Percentiles rank a stretch among this genome's conserved stretches.
Conservation (phyloP, 2,797 vertebrate species). For the Halcyon badia region DNA sequence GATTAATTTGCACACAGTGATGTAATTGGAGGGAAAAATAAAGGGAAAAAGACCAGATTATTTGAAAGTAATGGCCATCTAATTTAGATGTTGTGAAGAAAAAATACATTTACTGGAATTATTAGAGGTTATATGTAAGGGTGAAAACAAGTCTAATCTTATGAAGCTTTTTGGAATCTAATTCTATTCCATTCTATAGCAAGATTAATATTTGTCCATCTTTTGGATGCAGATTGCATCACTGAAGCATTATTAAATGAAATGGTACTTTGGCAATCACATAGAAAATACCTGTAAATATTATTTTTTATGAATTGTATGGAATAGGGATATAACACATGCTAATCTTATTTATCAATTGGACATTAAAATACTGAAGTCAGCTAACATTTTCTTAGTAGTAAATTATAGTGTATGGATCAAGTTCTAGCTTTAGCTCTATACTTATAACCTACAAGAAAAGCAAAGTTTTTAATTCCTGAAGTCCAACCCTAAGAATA, state of each 20-base stretch:
- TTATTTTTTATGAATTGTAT: slow-evolving; percentile 49
- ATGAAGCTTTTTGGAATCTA: slow-evolving; percentile 57
- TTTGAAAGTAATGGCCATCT: neutral
- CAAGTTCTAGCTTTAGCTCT: slow-evolving; percentile 9
- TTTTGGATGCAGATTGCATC: slow-evolving; percentile 41
- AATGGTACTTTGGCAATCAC: slow-evolving; percentile 44
- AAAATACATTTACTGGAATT: slow-evolving; percentile 44
- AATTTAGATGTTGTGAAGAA: slow-evolving; percentile 40
- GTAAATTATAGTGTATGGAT: neutral
- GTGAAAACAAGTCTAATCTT: slow-evolving; percentile 25
- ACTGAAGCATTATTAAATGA: slow-evolving; percentile 58
- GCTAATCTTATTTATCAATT: slow-evolving; percentile 39
- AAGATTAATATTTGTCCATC: slow-evolving; percentile 50
- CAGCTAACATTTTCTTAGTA: slow-evolving; percentile 1
- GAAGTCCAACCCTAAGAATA: neutral
- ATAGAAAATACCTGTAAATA: slow-evolving; percentile 58
- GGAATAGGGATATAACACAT: neutral
- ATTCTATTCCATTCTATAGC: slow-evolving; percentile 49
- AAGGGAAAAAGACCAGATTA: neutral
- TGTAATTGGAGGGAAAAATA: neutral
- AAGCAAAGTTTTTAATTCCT: slow-evolving; percentile 41
- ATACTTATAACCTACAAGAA: neutral
- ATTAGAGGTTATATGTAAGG: slow-evolving; percentile 47
- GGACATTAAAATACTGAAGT: slow-evolving; percentile 35
- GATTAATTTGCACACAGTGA: neutral